Percentiles rank a stretch among this genome's conserved stretches.
Conservation (phyloP, 1,140 invertebrate genomes). For the Frieseomelitta varia region DNA sequence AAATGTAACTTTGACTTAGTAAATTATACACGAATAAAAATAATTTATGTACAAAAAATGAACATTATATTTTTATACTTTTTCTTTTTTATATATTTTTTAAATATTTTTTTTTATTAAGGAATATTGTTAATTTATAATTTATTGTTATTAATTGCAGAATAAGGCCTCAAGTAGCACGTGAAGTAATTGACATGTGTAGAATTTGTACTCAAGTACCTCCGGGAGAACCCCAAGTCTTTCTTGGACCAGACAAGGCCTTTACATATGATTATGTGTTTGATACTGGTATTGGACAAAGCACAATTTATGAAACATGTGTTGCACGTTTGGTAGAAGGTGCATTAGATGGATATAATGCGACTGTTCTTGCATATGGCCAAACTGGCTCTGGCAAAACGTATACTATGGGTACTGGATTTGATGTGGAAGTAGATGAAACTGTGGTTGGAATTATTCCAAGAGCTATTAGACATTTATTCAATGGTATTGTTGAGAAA, state of each 20-base stretch:
- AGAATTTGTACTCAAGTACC: conserved; percentile 95
- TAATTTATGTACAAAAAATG: not conserved
- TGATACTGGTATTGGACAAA: conserved; percentile 89
- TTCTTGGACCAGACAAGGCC: conserved; percentile 95
- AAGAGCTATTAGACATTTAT: conserved; percentile 95
- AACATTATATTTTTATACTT: not conserved
- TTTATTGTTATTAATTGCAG: conserved; percentile 83
- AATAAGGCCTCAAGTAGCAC: conserved; percentile 95
- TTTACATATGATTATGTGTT: conserved; percentile 99
- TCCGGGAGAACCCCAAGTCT: conserved; percentile 94
- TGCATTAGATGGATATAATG: conserved; percentile 96
- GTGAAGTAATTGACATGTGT: conserved; percentile 97
- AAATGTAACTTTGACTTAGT: too few relatives aligned
- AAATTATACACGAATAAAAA: too few relatives aligned
- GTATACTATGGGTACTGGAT: conserved; percentile 99
- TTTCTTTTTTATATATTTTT: not conserved
- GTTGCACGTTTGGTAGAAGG: conserved; percentile 93
- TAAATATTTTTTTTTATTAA: not conserved
- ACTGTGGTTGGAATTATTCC: conserved; percentile 92
- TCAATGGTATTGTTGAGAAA: conserved; percentile 89
- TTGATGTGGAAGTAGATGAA: conserved; percentile 90
- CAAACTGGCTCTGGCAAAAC: conserved; percentile 99
- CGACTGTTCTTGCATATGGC: conserved; percentile 97
- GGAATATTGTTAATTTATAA: not conserved
- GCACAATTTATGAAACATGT: conserved; percentile 93